Evolutionary conservation across 2,888 invertebrate genomes (phyloP), one percentile per base, ranked within the genome.

Genomic region (Tholera decimalis): DNA sequence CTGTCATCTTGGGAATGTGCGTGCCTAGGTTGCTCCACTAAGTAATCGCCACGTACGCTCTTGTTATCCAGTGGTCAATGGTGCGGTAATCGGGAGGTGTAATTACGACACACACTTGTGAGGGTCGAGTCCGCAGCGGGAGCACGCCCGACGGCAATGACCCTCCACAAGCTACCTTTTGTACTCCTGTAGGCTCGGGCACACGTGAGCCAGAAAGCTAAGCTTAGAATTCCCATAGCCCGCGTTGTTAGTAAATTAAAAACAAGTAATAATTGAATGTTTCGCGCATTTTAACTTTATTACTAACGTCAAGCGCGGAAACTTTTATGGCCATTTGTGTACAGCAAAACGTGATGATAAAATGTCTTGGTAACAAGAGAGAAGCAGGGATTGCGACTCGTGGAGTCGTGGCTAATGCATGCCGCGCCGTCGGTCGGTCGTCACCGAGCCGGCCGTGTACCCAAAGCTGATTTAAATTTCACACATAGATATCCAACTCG

Each of bases 381-480:
- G 46, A 49, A 64, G 63, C 39, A 61, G 30, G 30, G 46, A 55
- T 61, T 57, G 75, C 59, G 60, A 60, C 57, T 69, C 50, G 39
- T 44, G 20, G 22, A 41, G 46, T 57, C 68, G 59, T 66, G 63
- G 72, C 73, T 80, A 79, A 82, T 79, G 78, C 80, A 80, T 73
- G 73, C 73, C 65, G 72, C 77, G 43, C 20, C 63, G 77, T 60
- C 33, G 30, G n/a, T n/a, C 30, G 30, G 73, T 58, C 63, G 58
- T 35, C 67, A 76, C 35, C 58, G 41, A 41, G 44, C 43, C 46
- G 47, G 49, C 54, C 63, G 37, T 83, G 75, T 66, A 73, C 60
- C 63, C 75, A 68, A 78, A 79, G 73, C 83, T 84, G 80, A 89
- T 89, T 89, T 88, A 80, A 89, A 89, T 88, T 90, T 88, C 84